phyloP scores from a whole-genome alignment of 2,113 vertebrate species.

The Chloropsis hardwickii region DNA sequence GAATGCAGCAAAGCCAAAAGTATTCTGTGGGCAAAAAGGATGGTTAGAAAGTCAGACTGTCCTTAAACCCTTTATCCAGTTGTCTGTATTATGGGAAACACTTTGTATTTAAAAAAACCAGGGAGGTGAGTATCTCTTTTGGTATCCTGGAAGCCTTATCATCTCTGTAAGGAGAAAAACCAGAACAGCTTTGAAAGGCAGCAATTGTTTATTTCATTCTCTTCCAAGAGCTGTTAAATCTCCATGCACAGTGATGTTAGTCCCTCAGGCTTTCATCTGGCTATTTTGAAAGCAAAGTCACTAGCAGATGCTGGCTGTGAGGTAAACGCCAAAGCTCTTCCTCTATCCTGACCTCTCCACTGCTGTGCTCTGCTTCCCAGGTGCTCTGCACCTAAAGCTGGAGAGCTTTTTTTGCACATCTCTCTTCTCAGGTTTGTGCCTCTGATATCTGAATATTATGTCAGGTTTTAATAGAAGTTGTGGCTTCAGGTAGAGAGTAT shows the following conservation, averaged over 20 bases:
- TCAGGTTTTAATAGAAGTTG: background rate
- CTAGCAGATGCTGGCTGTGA: background rate
- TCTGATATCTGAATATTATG: background rate
- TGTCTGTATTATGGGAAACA: background rate
- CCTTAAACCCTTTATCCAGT: background rate
- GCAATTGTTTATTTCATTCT: slow-evolving; percentile 33
- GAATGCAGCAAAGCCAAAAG: background rate
- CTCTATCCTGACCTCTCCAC: background rate
- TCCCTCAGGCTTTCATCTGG: slow-evolving; percentile 21
- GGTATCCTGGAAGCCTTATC: background rate
- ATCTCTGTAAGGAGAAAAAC: slow-evolving; percentile 8
- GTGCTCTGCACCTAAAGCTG: background rate
- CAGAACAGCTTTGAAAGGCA: slow-evolving; percentile 24
- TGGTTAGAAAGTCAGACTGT: background rate
- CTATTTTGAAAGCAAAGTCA: background rate
- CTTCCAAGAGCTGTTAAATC: slow-evolving; percentile 7
- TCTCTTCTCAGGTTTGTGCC: background rate
- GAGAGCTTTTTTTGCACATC: background rate
- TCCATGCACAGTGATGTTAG: background rate
- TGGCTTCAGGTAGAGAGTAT: background rate
- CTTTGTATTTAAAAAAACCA: background rate
- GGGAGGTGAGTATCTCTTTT: background rate
- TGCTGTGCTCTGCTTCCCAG: background rate
- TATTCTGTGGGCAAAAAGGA: background rate
- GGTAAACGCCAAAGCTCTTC: background rate